phyloP scores from a whole-genome alignment of 35 echinoderm and acorn worm genomes.

The Eucidaris tribuloides region DNA sequence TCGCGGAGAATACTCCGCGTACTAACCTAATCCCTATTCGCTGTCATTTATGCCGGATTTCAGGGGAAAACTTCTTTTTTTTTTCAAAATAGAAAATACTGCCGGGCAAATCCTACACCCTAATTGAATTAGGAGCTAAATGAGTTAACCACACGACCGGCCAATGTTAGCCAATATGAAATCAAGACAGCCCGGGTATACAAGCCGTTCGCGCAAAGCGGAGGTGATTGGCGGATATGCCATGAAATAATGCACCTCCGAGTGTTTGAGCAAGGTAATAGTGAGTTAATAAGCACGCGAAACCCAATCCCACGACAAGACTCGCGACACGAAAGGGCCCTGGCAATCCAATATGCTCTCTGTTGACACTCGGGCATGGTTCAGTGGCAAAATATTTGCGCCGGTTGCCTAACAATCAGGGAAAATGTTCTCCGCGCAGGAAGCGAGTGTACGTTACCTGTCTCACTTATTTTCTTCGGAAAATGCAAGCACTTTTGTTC shows the following conservation, averaged over 20 bases:
- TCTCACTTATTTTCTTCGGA: not conserved
- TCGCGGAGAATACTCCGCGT: too few relatives aligned
- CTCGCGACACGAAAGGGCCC: slow-evolving; percentile 3
- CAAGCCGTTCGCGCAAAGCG: not conserved
- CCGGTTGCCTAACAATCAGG: slow-evolving; percentile 28
- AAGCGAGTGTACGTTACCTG: not conserved
- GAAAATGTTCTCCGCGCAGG: not conserved
- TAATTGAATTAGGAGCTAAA: slow-evolving; percentile 9
- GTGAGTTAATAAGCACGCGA: slow-evolving; percentile 29
- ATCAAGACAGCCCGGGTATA: not conserved
- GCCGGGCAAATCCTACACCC: not conserved
- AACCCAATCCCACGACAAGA: slow-evolving; percentile 21
- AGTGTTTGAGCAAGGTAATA: slow-evolving; percentile 31
- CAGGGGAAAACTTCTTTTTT: too few relatives aligned
- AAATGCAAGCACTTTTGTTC: too few relatives aligned
- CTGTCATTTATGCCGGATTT: too few relatives aligned
- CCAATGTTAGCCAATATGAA: slow-evolving; percentile 11
- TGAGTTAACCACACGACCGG: not conserved
- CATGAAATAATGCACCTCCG: slow-evolving; percentile 32
- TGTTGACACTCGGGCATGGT: slow-evolving; percentile 24
- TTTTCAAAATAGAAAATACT: too few relatives aligned
- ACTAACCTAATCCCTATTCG: too few relatives aligned
- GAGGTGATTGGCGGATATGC: slow-evolving; percentile 12
- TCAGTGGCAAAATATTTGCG: slow-evolving; percentile 28
- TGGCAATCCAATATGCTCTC: slow-evolving; percentile 2